These are phyloP conservation scores for Tetropium fuscum DNA, from an alignment of 2,888 invertebrate species.

Conservation along the genomic window DNA sequence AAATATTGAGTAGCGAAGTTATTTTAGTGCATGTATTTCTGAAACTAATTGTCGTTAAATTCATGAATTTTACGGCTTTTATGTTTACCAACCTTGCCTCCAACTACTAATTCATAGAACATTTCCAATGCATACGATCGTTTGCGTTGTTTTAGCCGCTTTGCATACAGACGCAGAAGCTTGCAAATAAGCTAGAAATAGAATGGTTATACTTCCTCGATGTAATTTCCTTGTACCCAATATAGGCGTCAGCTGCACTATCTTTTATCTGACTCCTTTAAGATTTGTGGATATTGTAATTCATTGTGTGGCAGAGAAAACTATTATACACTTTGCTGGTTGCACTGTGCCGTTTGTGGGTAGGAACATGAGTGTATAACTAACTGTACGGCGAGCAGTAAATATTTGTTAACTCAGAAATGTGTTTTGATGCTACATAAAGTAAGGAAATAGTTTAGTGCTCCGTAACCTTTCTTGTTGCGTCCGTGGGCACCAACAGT, in stretches of 20 bases:
- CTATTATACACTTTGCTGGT: no score
- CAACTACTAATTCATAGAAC: constrained; percentile 15
- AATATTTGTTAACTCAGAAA: no score
- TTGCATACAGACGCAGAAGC: constrained; percentile 12
- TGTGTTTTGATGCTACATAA: no score
- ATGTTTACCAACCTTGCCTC: background rate
- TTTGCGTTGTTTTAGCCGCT: constrained; percentile 15
- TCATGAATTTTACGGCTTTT: background rate
- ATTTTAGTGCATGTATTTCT: no score
- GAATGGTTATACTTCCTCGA: constrained; percentile 6
- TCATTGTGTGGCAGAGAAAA: background rate
- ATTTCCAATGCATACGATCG: constrained; percentile 4
- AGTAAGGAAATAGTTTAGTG: no score
- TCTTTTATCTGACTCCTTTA: background rate
- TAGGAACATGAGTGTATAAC: no score
- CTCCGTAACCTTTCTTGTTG: no score
- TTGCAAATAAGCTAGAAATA: constrained; percentile 13
- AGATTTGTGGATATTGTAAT: constrained; percentile 2
- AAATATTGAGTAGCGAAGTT: no score
- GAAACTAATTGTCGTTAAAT: background rate
- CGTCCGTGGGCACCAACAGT: no score
- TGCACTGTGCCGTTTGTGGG: no score
- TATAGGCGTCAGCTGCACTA: constrained; percentile 2
- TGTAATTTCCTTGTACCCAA: constrained; percentile 15
- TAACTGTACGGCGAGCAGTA: no score